phyloP scores from a whole-genome alignment of 2,888 invertebrate genomes.

The Polylopha cassiicola region DNA sequence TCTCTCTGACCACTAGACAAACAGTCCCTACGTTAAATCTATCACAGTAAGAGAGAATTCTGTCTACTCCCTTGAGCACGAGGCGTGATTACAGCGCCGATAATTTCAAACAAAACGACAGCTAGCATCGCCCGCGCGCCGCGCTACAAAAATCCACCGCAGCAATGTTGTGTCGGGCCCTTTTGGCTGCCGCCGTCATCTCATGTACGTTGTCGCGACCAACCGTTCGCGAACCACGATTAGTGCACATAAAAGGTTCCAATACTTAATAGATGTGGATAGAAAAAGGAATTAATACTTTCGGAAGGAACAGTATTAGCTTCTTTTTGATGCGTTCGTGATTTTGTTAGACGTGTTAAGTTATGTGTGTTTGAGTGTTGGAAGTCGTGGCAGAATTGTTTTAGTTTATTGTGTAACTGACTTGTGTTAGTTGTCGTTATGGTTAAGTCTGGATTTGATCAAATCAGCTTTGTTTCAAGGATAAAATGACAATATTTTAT shows the following conservation, averaged over 20 bases:
- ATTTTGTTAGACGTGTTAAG: neutral
- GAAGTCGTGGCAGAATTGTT: no score
- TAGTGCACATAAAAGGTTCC: constrained; percentile 67
- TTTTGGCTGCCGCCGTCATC: constrained; percentile 51
- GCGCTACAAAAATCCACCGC: constrained; percentile 28
- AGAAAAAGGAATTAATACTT: constrained; percentile 14
- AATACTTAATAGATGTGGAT: constrained; percentile 38
- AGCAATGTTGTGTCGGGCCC: constrained; percentile 56
- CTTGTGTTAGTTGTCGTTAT: no score
- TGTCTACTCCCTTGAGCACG: no score
- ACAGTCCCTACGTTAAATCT: no score
- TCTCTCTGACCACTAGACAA: no score
- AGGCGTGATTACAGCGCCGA: no score
- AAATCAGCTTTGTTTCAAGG: no score
- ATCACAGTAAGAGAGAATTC: no score
- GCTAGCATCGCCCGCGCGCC: constrained; percentile 1
- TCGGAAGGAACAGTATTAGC: constrained; percentile 6
- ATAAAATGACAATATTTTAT: no score
- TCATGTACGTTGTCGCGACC: constrained; percentile 66
- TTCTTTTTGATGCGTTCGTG: no score
- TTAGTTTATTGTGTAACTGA: no score
- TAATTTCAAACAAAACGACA: constrained; percentile 14
- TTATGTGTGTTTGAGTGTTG: neutral
- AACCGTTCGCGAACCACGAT: constrained; percentile 44
- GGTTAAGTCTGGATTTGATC: no score